Conservation (phyloP, 2,113 vertebrate genomes). For the Glareola pratincola region DNA sequence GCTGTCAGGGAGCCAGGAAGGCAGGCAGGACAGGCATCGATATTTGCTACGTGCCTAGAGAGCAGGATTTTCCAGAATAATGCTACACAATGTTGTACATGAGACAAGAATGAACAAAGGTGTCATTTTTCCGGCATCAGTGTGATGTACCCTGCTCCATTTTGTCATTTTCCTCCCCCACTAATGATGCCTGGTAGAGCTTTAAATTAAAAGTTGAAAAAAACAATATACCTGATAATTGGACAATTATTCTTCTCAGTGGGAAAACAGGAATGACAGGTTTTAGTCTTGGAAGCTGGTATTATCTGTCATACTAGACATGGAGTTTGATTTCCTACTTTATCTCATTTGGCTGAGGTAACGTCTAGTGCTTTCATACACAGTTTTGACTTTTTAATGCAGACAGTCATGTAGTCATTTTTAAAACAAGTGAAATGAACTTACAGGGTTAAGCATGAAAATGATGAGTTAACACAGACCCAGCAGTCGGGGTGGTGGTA, state of each 20-base stretch:
- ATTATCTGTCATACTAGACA: constrained; percentile 26
- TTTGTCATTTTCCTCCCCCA: not conserved
- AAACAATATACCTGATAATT: not conserved
- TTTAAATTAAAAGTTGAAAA: not conserved
- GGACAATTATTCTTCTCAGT: constrained; percentile 13
- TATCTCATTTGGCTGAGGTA: not conserved
- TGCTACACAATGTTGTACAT: not conserved
- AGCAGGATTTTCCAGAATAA: not conserved
- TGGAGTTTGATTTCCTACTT: not conserved
- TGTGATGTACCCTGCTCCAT: not conserved
- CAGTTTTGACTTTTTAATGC: not conserved
- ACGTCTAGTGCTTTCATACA: not conserved
- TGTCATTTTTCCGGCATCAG: not conserved
- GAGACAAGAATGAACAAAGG: not conserved
- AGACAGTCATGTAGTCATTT: not conserved
- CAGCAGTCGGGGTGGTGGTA: not conserved
- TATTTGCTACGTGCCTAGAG: not conserved
- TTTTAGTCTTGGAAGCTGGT: not conserved
- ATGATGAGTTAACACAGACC: not conserved
- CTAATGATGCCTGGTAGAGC: not conserved
- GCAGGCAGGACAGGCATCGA: not conserved
- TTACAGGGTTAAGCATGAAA: constrained; percentile 8
- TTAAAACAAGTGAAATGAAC: not conserved
- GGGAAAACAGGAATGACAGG: constrained; percentile 21
- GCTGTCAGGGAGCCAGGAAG: not conserved